Conservation (phyloP, 2,888 invertebrate species). For the Pegoplata infirma region DNA sequence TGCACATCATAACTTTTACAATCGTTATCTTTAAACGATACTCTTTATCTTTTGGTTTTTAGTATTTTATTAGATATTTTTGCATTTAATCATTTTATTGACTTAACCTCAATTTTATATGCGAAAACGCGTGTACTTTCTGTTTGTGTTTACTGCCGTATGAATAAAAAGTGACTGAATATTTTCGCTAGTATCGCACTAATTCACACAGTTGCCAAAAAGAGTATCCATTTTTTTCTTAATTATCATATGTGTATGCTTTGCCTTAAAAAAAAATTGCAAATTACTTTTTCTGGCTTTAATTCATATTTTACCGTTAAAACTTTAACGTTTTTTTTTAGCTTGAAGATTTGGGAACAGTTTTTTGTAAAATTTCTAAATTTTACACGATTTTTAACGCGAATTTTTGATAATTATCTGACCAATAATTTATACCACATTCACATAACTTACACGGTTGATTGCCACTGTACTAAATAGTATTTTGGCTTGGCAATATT, state of each 20-base stretch:
- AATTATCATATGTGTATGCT: conserved; percentile 35
- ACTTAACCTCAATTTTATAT: conserved; percentile 61
- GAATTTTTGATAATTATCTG: conserved; percentile 15
- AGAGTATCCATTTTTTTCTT: conserved; percentile 3
- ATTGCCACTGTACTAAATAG: conserved; percentile 23
- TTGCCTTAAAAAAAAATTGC: conserved; percentile 15
- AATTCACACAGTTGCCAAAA: conserved; percentile 46
- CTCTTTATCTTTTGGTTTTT: neutral
- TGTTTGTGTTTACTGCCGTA: conserved; percentile 45
- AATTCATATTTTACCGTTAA: conserved; percentile 10
- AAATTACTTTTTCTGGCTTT: conserved; percentile 6
- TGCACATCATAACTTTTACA: neutral
- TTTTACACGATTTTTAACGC: conserved; percentile 18
- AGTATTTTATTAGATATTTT: conserved; percentile 39
- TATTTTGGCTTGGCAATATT: conserved; percentile 21
- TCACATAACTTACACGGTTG: conserved; percentile 59
- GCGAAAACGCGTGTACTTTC: conserved; percentile 54
- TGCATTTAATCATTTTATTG: conserved; percentile 61
- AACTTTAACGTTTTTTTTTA: conserved; percentile 18
- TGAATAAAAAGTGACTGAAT: conserved; percentile 57
- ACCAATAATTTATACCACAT: conserved; percentile 41
- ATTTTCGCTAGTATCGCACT: conserved; percentile 37
- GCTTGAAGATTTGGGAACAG: neutral
- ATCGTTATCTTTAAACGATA: neutral
- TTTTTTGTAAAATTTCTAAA: conserved; percentile 1